phyloP scores from a whole-genome alignment of 1,140 invertebrate species.

The Drosophila nigrodunni region DNA sequence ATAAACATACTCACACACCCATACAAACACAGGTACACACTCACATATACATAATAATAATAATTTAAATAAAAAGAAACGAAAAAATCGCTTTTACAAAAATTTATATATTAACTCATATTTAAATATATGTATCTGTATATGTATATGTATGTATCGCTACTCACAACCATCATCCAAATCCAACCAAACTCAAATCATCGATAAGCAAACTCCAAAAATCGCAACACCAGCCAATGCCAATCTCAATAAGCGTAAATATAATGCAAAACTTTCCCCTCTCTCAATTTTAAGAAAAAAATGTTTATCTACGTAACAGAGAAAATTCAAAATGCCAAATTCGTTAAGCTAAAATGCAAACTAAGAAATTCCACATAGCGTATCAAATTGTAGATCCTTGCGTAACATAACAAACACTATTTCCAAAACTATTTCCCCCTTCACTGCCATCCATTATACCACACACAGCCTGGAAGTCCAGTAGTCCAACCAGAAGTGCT shows the following conservation, averaged over 20 bases:
- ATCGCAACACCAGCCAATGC: constrained; percentile 69
- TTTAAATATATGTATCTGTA: constrained; percentile 82
- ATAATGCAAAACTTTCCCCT: constrained; percentile 71
- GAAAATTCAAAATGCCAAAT: constrained; percentile 47
- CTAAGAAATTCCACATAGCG: constrained; percentile 60
- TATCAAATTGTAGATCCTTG: constrained; percentile 64
- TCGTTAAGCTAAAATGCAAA: constrained; percentile 40
- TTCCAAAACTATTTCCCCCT: constrained; percentile 80
- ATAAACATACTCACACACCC: constrained; percentile 15
- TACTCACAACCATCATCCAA: constrained; percentile 79
- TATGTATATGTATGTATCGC: constrained; percentile 82
- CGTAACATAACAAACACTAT: constrained; percentile 81
- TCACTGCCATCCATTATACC: constrained; percentile 58
- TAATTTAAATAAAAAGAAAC: no score
- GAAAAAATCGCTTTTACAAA: constrained; percentile 79
- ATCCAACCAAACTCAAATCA: constrained; percentile 68
- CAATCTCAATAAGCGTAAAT: constrained; percentile 76
- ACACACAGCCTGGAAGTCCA: constrained; percentile 74
- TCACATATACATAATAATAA: constrained; percentile 31
- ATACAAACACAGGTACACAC: constrained; percentile 28
- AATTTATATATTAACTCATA: constrained; percentile 83
- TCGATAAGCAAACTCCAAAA: constrained; percentile 75
- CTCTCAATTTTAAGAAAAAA: constrained; percentile 61
- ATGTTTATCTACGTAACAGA: constrained; percentile 23
- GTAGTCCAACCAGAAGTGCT: constrained; percentile 66